These are phyloP conservation scores for Mastomys natalensis DNA, from an alignment of 2,113 vertebrate genomes.

Conservation along the genomic window DNA sequence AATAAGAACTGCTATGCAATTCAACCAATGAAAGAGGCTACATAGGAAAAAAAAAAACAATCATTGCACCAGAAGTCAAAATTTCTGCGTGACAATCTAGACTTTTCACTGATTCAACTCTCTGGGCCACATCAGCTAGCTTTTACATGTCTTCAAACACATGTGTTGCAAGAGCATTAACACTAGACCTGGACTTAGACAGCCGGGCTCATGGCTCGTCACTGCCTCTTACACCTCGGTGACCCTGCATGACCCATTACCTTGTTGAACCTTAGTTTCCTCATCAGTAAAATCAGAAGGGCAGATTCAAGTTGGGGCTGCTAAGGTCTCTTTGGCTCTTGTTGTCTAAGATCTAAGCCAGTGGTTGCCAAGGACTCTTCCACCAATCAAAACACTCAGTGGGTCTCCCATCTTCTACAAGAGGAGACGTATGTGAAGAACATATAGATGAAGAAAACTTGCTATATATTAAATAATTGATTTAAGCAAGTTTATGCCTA, in stretches of 20 bases:
- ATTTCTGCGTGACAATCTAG: background rate
- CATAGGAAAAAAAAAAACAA: background rate
- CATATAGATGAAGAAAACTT: background rate
- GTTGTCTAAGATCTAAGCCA: background rate
- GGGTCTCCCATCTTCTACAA: background rate
- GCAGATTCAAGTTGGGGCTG: background rate
- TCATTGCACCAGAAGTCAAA: background rate
- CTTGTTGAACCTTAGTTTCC: conserved; percentile 28
- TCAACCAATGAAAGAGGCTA: background rate
- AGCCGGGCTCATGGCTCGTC: background rate
- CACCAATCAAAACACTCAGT: background rate
- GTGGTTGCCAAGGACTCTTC: background rate
- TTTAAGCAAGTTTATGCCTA: conserved; percentile 30
- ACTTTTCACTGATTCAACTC: conserved; percentile 36
- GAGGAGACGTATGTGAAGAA: background rate
- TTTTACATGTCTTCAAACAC: background rate
- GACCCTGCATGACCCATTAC: conserved; percentile 34
- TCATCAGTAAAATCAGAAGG: conserved; percentile 37
- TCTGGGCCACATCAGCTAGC: background rate
- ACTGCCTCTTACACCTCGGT: background rate
- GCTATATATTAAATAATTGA: background rate
- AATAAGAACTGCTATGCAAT: background rate
- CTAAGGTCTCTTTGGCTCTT: background rate
- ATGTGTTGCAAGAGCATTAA: conserved; percentile 26
- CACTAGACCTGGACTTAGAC: background rate